These are phyloP conservation scores for Zygothrica quintamaculata DNA, from an alignment of 2,888 invertebrate species.

Conservation along the genomic window DNA sequence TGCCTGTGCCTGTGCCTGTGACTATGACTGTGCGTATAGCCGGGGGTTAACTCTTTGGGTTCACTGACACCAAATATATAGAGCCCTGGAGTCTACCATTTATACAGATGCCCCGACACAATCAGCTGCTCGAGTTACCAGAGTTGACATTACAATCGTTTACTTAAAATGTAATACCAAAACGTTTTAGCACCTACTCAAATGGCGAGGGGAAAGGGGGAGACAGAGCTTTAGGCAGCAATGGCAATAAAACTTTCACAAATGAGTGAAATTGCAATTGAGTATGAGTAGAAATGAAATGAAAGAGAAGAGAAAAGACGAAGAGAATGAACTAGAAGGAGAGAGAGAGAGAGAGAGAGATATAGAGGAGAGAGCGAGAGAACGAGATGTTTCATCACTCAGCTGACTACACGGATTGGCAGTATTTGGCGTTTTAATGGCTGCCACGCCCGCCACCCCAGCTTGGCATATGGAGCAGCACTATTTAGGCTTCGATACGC, in stretches of 20 bases:
- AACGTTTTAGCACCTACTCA: constrained; percentile 59
- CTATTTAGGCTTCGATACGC: constrained; percentile 83
- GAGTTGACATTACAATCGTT: constrained; percentile 57
- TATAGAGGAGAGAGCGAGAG: constrained; percentile 9
- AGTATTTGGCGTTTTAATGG: constrained; percentile 63
- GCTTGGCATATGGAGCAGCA: constrained; percentile 77
- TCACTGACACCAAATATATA: constrained; percentile 57
- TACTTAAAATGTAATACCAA: constrained; percentile 58
- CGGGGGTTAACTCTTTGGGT: constrained; percentile 26
- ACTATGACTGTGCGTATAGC: too few species aligned
- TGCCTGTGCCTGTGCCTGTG: background rate
- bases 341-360: constrained; percentile 10
- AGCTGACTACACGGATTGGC: constrained; percentile 19
- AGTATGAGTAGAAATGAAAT: background rate
- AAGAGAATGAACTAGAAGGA: background rate
- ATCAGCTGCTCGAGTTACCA: constrained; percentile 34
- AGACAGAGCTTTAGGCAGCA: constrained; percentile 13
- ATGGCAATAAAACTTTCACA: constrained; percentile 50
- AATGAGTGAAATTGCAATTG: constrained; percentile 31
- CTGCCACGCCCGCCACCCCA: constrained; percentile 52
- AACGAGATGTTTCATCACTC: constrained; percentile 2
- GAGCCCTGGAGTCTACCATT: constrained; percentile 1
- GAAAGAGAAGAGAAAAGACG: too few species aligned
- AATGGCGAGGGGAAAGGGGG: constrained; percentile 6
- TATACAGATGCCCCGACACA: constrained; percentile 4